Evolutionary conservation across 2,113 vertebrate genomes (phyloP).

Genomic region (Chamaetylas fuelleborni): DNA sequence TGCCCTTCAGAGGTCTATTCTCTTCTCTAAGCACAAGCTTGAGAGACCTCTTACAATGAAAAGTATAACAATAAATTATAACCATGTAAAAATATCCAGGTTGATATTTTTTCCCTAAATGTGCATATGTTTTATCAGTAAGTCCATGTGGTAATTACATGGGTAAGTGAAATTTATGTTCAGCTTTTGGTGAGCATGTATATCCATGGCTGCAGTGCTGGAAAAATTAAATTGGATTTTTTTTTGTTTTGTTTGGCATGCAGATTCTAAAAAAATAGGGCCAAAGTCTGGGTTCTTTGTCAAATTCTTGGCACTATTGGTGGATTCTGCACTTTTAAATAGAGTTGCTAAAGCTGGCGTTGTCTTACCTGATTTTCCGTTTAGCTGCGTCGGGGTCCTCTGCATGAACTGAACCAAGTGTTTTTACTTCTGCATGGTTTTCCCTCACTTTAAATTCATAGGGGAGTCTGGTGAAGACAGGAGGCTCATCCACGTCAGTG

Average conservation of each 20-base stretch:
- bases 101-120: not conserved
- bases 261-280: not conserved
- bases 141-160: not conserved
- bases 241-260: not conserved
- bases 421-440: conserved; percentile 67
- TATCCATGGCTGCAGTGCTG: not conserved
- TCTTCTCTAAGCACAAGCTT: not conserved
- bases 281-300: not conserved
- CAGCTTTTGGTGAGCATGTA: not conserved
- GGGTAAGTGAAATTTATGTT: not conserved
- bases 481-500: conserved; percentile 88
- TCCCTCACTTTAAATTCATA: conserved; percentile 84
- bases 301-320: not conserved
- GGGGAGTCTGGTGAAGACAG: conserved; percentile 73
- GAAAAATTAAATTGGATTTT: not conserved
- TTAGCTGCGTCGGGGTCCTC: conserved; percentile 79
- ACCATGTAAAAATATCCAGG: not conserved
- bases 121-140: not conserved
- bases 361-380: conserved; percentile 77
- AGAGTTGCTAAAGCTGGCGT: not conserved
- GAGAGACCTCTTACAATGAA: not conserved
- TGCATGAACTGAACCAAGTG: conserved; percentile 78
- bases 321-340: not conserved
- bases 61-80: not conserved
- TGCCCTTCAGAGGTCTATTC: not conserved